A percentile compares a stretch with the other conserved stretches of the same genome.
Evolutionary conservation across 1,140 invertebrate genomes (phyloP).

Genomic region (Lepidurus apus): DNA sequence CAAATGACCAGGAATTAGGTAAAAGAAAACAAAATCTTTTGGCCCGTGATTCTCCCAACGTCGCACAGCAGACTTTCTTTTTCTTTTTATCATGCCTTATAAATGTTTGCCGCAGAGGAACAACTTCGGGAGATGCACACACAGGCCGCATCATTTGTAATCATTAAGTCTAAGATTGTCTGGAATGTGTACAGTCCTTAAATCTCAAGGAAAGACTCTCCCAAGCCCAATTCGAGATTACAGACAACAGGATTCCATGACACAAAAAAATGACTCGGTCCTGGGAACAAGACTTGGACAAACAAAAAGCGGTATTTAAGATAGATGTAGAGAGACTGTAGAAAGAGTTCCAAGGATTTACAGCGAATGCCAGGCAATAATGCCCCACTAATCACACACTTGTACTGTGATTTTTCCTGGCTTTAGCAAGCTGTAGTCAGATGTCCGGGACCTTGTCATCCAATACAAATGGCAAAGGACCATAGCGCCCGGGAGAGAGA

Average conservation of each 20-base stretch:
- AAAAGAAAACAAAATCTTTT: not conserved
- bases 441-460: not conserved
- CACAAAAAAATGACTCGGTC: not conserved
- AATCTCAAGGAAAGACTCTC: not conserved
- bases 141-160: not conserved
- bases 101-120: not conserved
- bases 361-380: not conserved
- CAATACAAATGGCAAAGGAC: not conserved
- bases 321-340: not conserved
- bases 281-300: not conserved
- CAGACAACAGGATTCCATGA: not conserved
- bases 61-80: not conserved
- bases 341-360: not conserved
- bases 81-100: not conserved
- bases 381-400: not conserved
- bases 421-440: not conserved
- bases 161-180: not conserved
- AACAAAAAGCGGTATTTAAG: not conserved
- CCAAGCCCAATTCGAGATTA: not conserved
- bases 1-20: not conserved
- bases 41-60: not conserved
- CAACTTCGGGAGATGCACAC: not conserved
- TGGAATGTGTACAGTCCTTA: not conserved
- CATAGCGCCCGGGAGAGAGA: not conserved
- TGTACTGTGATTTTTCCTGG: not conserved